Percentiles rank a stretch among this genome's conserved stretches.
phyloP scores from a whole-genome alignment of 2,888 invertebrate genomes.

The Spodoptera littoralis region DNA sequence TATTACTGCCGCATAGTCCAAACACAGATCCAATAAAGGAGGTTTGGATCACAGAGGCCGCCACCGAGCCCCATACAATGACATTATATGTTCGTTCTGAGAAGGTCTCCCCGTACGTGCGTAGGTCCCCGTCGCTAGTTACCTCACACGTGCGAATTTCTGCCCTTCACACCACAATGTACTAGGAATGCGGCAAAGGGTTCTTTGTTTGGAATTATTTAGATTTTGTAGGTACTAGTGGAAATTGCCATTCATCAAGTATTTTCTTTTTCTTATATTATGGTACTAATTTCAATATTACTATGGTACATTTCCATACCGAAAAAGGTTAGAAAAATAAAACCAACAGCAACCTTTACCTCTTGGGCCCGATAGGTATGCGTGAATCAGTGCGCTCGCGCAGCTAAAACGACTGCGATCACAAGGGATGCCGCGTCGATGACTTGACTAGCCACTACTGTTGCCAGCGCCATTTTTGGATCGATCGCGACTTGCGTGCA shows the following conservation, averaged over 20 bases:
- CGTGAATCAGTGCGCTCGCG: conserved; percentile 65
- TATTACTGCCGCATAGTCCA: conserved; percentile 16
- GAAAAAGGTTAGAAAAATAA: conserved; percentile 14
- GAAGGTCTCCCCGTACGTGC: conserved; percentile 63
- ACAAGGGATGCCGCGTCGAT: conserved; percentile 66
- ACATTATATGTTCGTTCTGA: conserved; percentile 52
- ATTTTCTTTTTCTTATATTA: too few relatives aligned
- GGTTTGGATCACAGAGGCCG: conserved; percentile 45
- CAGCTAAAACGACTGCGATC: conserved; percentile 64
- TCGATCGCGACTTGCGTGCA: conserved; percentile 6
- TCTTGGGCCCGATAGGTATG: conserved; percentile 14
- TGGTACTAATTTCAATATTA: too few relatives aligned
- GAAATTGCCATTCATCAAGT: too few relatives aligned
- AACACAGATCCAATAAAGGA: conserved; percentile 27
- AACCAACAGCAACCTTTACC: conserved; percentile 13
- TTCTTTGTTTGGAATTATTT: conserved; percentile 25
- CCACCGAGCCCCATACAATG: conserved; percentile 36
- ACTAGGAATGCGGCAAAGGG: conserved; percentile 39
- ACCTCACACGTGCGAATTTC: conserved; percentile 49
- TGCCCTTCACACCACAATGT: conserved; percentile 31
- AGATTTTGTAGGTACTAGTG: conserved; percentile 22
- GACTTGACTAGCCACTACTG: conserved; percentile 51
- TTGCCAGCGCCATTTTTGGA: conserved; percentile 37
- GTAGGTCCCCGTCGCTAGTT: conserved; percentile 29
- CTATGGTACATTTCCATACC: not conserved